Evolutionary conservation across 2,888 invertebrate genomes (phyloP).

Genomic region (Lasioglossum lativentre): DNA sequence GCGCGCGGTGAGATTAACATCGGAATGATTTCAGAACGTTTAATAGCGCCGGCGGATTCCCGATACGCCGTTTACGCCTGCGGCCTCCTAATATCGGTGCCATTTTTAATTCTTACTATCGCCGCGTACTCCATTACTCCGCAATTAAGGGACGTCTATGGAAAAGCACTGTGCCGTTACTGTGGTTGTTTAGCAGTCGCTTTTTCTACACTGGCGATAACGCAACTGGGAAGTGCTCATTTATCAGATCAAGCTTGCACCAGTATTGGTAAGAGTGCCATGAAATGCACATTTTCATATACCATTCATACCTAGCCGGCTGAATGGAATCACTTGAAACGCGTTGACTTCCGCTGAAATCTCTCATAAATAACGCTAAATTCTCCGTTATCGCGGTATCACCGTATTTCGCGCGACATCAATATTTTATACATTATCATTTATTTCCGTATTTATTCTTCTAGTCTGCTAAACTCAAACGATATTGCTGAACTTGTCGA

Average conservation of each 20-base stretch:
- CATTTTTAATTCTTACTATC: slow-evolving; percentile 83
- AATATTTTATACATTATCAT: not conserved
- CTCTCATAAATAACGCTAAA: not conserved
- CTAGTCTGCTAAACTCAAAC: not conserved
- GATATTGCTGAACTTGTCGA: too few relatives aligned
- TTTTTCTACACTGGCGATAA: slow-evolving; percentile 86
- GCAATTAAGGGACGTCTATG: slow-evolving; percentile 86
- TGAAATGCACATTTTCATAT: not conserved
- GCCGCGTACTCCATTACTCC: slow-evolving; percentile 84
- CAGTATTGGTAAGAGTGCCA: slow-evolving; percentile 78
- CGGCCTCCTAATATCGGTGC: slow-evolving; percentile 83
- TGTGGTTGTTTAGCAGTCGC: slow-evolving; percentile 86
- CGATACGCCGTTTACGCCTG: slow-evolving; percentile 79
- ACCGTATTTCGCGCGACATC: not conserved
- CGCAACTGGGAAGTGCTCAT: slow-evolving; percentile 86
- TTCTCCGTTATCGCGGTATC: not conserved
- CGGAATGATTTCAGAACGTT: slow-evolving; percentile 64
- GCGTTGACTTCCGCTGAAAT: not conserved
- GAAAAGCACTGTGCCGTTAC: slow-evolving; percentile 87
- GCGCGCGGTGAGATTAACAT: not conserved
- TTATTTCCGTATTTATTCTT: not conserved
- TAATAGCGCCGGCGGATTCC: slow-evolving; percentile 66
- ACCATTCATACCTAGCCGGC: not conserved
- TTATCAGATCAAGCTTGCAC: slow-evolving; percentile 85
- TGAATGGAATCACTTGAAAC: not conserved